A percentile compares a stretch with the other conserved stretches of the same genome.
phyloP scores from a whole-genome alignment of 2,888 invertebrate species.

The Melieria omissa region DNA sequence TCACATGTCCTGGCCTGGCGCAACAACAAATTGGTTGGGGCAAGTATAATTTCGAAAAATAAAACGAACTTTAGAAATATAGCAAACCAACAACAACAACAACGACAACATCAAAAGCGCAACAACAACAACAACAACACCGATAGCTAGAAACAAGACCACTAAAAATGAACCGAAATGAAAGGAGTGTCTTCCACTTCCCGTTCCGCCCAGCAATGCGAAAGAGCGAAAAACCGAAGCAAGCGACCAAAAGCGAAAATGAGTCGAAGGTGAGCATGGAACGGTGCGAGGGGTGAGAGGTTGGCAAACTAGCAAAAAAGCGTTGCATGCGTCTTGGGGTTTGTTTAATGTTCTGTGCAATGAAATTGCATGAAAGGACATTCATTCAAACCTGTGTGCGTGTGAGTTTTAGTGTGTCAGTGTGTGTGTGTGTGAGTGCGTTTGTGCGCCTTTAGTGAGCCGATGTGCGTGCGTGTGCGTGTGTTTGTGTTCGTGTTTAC shows the following conservation, averaged over 20 bases:
- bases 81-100: conserved; percentile 26
- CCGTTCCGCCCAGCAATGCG: conserved; percentile 17
- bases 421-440: background rate
- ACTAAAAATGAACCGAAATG: conserved; percentile 32
- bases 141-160: conserved; percentile 11
- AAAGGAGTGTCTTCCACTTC: conserved; percentile 13
- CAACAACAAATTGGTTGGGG: conserved; percentile 53
- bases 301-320: conserved; percentile 13
- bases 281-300: conserved; percentile 6
- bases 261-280: background rate
- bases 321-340: conserved; percentile 47
- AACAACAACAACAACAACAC: conserved; percentile 24
- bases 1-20: conserved; percentile 48
- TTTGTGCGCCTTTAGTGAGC: conserved; percentile 19
- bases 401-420: conserved; percentile 32
- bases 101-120: background rate
- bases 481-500: conserved; percentile 26
- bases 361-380: conserved; percentile 37
- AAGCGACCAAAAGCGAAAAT: conserved; percentile 7
- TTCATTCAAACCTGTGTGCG: conserved; percentile 18
- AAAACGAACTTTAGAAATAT: conserved; percentile 32
- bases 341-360: conserved; percentile 50
- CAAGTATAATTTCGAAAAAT: conserved; percentile 32
- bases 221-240: conserved; percentile 31
- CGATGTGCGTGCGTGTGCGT: background rate